Evolutionary conservation across 2,113 vertebrate species (phyloP).

Genomic region (Orientallactaga bullata): DNA sequence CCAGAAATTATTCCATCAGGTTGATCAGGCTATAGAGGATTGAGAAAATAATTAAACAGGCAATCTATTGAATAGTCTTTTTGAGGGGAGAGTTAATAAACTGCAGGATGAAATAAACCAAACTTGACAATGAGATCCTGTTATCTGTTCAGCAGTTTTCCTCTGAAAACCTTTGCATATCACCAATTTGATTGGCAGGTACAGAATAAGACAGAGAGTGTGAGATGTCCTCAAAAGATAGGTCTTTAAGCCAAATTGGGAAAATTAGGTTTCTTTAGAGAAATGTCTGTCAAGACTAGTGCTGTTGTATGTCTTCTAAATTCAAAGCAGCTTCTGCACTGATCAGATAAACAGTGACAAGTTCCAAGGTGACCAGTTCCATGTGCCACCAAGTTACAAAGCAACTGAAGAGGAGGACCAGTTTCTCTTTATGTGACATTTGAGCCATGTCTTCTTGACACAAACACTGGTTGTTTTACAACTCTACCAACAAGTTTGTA

Average conservation of each 20-base stretch:
- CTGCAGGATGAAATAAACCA: constrained; percentile 37
- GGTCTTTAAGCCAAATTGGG: background rate
- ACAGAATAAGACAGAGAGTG: background rate
- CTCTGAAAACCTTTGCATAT: constrained; percentile 3
- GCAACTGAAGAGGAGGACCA: background rate
- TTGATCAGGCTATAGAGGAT: background rate
- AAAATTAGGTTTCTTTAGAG: constrained; percentile 29
- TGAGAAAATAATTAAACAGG: background rate
- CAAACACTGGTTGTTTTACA: background rate
- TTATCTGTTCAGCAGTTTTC: background rate
- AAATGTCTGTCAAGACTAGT: constrained; percentile 31
- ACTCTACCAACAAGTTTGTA: constrained; percentile 14
- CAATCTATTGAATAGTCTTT: background rate
- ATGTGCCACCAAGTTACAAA: background rate
- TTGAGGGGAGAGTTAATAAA: constrained; percentile 1
- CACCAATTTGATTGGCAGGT: constrained; percentile 26
- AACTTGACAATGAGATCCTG: constrained; percentile 12
- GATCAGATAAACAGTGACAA: constrained; percentile 9
- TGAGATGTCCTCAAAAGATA: constrained; percentile 30
- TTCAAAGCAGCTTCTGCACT: background rate
- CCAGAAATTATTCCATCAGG: constrained; percentile 23
- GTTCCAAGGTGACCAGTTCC: background rate
- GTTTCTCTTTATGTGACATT: constrained; percentile 14
- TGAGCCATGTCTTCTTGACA: constrained; percentile 31
- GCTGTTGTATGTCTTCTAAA: background rate